These are phyloP conservation scores for Enteromius radiatus DNA, from an alignment of 2,797 vertebrate genomes.

Conservation along the genomic window DNA sequence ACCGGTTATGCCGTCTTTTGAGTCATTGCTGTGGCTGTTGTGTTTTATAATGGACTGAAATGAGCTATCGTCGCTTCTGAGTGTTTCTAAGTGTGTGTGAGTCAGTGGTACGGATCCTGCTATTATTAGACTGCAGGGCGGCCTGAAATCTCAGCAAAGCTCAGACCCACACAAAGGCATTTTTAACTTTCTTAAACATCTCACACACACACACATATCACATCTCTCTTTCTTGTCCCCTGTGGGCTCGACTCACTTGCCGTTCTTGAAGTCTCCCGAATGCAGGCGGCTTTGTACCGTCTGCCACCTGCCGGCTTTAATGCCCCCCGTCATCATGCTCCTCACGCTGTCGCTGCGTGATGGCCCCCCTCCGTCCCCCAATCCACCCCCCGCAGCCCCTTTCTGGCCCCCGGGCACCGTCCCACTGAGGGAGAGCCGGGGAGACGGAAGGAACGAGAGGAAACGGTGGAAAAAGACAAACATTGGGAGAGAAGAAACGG, in stretches of 20 bases:
- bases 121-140: conserved; percentile 53
- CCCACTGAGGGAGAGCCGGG: conserved; percentile 86
- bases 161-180: conserved; percentile 54
- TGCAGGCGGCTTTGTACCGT: conserved; percentile 95
- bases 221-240: conserved; percentile 66
- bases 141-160: conserved; percentile 48
- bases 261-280: conserved; percentile 93
- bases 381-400: conserved; percentile 86
- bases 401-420: conserved; percentile 87
- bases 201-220: conserved; percentile 27
- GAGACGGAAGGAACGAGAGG: conserved; percentile 69
- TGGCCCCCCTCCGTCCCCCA: conserved; percentile 88
- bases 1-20: conserved; percentile 39
- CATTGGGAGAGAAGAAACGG: conserved; percentile 67
- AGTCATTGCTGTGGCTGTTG: conserved; percentile 39
- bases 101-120: conserved; percentile 42
- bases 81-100: conserved; percentile 46
- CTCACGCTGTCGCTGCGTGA: conserved; percentile 89
- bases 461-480: conserved; percentile 65
- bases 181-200: conserved; percentile 48
- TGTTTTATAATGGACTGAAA: conserved; percentile 52
- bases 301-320: conserved; percentile 92
- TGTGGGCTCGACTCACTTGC: conserved; percentile 89
- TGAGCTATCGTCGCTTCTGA: conserved; percentile 34
- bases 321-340: conserved; percentile 83